Conservation (phyloP, 1,140 invertebrate genomes). For the Melitaea cinxia region DNA sequence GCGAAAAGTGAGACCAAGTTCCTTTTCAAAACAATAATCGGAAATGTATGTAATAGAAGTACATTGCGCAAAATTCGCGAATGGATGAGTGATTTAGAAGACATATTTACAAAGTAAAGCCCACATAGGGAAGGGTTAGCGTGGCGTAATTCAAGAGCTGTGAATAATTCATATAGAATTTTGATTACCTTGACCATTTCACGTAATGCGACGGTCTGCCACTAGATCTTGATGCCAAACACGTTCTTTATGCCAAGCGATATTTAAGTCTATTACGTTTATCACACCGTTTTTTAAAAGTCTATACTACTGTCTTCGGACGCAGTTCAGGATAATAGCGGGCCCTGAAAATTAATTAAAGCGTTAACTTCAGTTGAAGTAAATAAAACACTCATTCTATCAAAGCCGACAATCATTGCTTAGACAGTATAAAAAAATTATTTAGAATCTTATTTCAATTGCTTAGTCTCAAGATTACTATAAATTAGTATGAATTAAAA, state of each 20-base stretch:
- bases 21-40: conserved; percentile 48
- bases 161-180: conserved; percentile 76
- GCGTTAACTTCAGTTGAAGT: conserved; percentile 38
- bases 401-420: conserved; percentile 1
- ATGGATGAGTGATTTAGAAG: conserved; percentile 64
- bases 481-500: too few species aligned
- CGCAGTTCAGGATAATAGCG: conserved; percentile 70
- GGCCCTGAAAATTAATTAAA: conserved; percentile 75
- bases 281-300: conserved; percentile 53
- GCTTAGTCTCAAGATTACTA: too few species aligned
- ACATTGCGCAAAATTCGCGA: conserved; percentile 37
- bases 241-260: conserved; percentile 57
- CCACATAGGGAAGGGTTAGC: conserved; percentile 75
- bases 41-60: conserved; percentile 41
- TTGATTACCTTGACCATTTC: conserved; percentile 80
- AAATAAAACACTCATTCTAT: conserved; percentile 21
- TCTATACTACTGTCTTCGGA: conserved; percentile 66
- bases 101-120: conserved; percentile 76
- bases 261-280: conserved; percentile 61
- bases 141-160: conserved; percentile 62
- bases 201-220: conserved; percentile 66
- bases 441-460: not conserved
- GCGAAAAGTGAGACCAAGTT: conserved; percentile 44
- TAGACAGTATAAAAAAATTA: not conserved
- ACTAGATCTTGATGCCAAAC: conserved; percentile 56